Base-by-base conservation (phyloP, 2,797 vertebrate genomes). In the Thripadectes ignobilis region DNA sequence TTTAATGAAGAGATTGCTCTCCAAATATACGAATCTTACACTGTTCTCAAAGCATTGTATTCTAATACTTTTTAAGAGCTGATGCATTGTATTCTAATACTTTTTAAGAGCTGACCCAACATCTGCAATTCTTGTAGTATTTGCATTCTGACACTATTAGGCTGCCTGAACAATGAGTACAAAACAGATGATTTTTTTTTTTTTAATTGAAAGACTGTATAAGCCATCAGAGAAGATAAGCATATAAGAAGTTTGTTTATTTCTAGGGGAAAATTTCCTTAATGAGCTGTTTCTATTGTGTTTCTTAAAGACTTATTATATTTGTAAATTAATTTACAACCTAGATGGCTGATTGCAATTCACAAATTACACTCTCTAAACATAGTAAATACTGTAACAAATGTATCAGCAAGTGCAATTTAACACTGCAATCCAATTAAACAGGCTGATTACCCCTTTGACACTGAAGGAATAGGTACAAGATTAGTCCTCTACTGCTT, bases 181-280 rank as follows among this genome's bases (percentile, higher is more conserved):
- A 72, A 92, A 88, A 94, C 65, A 95, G 43, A 85, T 72, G 87
- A 62, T 96, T 84, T 86, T 54, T 89, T 32, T 62, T 76, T n/a
- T 65, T 82, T 63, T 92, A 38, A 45, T 32, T 88, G n/a, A 39
- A 96, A 94, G 17, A 75, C 68, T 45, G 20, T 39, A 51, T 88
- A 94, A 94, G 62, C 54, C 43, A 51, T 39, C 52, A 89, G 85
- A 81, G 21, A 86, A 68, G 39, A 85, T 78, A 54, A 49, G 10
- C 36, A 29, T 73, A 8, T 46, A 43, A 92, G 62, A 57, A 91
- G 26, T 89, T 88, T 75, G 18, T 7, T 83, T 95, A 38, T 89
- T 96, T 32, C 58, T 82, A 57, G 69, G 24, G 45, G 83, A 92
- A 66, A 94, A 84, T 30, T 82, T 93, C 45, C 39, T 62, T 75